phyloP scores from a whole-genome alignment of 2,888 invertebrate species.

The Caenorhabditis sp. region DNA sequence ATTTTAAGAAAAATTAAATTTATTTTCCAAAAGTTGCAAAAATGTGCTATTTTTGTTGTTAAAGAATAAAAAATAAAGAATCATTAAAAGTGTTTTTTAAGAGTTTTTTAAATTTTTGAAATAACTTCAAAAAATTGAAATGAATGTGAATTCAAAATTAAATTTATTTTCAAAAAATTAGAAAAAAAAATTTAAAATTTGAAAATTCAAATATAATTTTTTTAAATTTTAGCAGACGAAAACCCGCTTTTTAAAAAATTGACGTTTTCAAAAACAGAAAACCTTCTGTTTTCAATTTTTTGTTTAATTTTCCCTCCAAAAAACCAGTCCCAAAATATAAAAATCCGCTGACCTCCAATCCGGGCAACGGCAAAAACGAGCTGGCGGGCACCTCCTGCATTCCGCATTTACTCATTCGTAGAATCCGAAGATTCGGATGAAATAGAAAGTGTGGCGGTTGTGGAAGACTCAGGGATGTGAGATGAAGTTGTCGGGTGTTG shows the following conservation, averaged over 20 bases:
- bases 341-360: slow-evolving; percentile 68
- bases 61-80: too few relatives aligned
- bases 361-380: slow-evolving; percentile 76
- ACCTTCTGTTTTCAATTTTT: neutral
- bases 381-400: slow-evolving; percentile 72
- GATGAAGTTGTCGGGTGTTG: slow-evolving; percentile 58
- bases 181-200: neutral
- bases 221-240: too few relatives aligned
- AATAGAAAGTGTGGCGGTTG: slow-evolving; percentile 79
- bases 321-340: too few relatives aligned
- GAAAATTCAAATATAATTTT: neutral
- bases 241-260: too few relatives aligned
- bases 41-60: too few relatives aligned
- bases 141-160: too few relatives aligned
- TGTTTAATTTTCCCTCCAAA: neutral
- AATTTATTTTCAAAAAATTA: slow-evolving; percentile 1
- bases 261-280: too few relatives aligned
- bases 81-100: too few relatives aligned
- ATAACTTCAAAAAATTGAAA: neutral
- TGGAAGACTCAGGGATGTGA: slow-evolving; percentile 65
- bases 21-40: too few relatives aligned
- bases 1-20: neutral
- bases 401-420: slow-evolving; percentile 75
- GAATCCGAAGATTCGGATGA: slow-evolving; percentile 69
- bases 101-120: neutral